Evolutionary conservation across 2,797 vertebrate species (phyloP).

Genomic region (Monodelphis domestica): DNA sequence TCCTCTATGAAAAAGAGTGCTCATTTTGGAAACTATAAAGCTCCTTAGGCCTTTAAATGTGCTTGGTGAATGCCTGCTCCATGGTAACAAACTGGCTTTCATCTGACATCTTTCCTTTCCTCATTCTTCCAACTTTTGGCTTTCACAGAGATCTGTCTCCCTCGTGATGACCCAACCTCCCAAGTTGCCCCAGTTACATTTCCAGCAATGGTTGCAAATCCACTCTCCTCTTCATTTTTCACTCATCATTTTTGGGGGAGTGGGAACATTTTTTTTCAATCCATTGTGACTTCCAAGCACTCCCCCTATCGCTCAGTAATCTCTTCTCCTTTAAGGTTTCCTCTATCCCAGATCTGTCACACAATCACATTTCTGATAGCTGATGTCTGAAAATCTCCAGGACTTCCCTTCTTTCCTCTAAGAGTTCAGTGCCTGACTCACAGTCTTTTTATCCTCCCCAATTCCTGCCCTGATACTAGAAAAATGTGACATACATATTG

Average conservation of each 20-base stretch:
- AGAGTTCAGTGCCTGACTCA: no score
- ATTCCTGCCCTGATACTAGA: no score
- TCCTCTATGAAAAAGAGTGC: not conserved
- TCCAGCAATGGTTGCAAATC: not conserved
- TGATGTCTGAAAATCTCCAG: no score
- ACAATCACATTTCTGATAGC: no score
- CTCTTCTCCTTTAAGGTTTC: not conserved
- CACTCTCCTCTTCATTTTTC: not conserved
- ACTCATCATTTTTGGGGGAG: not conserved
- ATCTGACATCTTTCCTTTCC: not conserved
- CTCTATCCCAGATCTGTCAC: not conserved
- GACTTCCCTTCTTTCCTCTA: no score
- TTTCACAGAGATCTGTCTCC: not conserved
- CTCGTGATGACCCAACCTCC: not conserved
- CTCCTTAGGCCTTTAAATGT: not conserved
- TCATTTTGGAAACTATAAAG: not conserved
- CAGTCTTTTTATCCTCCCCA: no score
- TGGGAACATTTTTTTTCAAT: not conserved
- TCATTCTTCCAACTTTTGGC: not conserved
- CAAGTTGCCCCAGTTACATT: not conserved
- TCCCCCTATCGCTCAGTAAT: not conserved
- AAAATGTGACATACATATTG: not conserved
- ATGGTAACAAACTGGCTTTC: not conserved
- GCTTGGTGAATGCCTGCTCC: not conserved
- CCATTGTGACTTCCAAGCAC: not conserved